Conservation (phyloP, 2,797 vertebrate species). For the Rhinichthys osculus region DNA sequence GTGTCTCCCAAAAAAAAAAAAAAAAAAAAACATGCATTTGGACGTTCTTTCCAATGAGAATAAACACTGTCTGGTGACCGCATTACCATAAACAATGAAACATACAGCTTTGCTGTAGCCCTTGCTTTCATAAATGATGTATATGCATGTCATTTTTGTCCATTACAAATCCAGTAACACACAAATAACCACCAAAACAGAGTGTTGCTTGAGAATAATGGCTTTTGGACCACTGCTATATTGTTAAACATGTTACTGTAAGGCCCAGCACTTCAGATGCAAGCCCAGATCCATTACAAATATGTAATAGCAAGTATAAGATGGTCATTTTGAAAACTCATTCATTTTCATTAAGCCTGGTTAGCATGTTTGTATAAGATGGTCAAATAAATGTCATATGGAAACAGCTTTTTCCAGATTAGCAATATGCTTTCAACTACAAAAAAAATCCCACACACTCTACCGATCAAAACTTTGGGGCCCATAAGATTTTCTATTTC, state of each 20-base stretch:
- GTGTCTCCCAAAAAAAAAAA: background rate
- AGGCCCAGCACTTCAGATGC: background rate
- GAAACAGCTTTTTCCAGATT: background rate
- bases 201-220: background rate
- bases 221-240: background rate
- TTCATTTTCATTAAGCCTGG: background rate
- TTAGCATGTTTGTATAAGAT: background rate
- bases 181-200: conserved; percentile 13
- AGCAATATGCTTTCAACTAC: background rate
- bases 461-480: background rate
- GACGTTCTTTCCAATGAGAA: conserved; percentile 51
- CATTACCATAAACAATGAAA: conserved; percentile 47
- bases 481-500: background rate
- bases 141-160: conserved; percentile 24
- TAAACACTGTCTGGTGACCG: conserved; percentile 58
- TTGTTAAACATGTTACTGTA: conserved; percentile 11
- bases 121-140: conserved; percentile 36
- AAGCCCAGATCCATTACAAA: background rate
- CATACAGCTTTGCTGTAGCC: conserved; percentile 28
- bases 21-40: background rate
- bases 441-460: background rate
- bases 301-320: conserved; percentile 10
- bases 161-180: conserved; percentile 29
- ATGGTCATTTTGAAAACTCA: background rate
- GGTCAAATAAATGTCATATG: background rate